These are phyloP conservation scores for Trinorchestia longiramus DNA, from an alignment of 1,140 invertebrate species.

Conservation along the genomic window DNA sequence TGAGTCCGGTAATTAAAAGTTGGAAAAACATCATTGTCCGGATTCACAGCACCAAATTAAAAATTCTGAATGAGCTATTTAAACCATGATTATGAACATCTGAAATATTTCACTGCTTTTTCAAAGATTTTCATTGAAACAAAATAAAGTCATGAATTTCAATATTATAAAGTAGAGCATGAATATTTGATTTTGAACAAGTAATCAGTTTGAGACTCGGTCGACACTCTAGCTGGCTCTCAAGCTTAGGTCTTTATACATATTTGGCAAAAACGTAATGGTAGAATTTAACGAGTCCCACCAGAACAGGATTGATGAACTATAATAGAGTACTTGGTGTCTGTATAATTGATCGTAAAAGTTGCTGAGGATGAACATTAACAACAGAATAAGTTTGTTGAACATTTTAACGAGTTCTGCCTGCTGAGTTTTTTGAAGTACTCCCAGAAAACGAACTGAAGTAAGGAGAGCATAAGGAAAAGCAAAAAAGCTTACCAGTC, in stretches of 20 bases:
- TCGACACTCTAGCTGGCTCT: background rate
- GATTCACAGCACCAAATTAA: too few species aligned
- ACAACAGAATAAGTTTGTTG: background rate
- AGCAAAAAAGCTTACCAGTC: background rate
- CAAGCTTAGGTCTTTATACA: background rate
- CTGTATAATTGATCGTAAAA: background rate
- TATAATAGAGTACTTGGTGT: background rate
- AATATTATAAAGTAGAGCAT: background rate
- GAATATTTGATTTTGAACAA: background rate
- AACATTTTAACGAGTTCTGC: background rate
- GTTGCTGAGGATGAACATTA: background rate
- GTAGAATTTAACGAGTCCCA: background rate
- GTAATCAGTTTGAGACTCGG: background rate
- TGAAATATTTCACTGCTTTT: background rate
- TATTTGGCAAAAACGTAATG: background rate
- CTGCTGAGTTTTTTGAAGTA: background rate
- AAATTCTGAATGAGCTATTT: background rate
- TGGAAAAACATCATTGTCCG: too few species aligned
- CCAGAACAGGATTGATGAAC: slow-evolving; percentile 6
- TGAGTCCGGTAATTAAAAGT: too few species aligned
- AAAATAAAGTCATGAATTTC: background rate
- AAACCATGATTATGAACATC: background rate
- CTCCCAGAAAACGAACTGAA: background rate
- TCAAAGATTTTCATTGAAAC: background rate
- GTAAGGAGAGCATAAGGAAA: background rate